Percentiles rank a stretch among this genome's conserved stretches.
phyloP scores from a whole-genome alignment of 2,888 invertebrate genomes.

The Pyrocoelia pectoralis region DNA sequence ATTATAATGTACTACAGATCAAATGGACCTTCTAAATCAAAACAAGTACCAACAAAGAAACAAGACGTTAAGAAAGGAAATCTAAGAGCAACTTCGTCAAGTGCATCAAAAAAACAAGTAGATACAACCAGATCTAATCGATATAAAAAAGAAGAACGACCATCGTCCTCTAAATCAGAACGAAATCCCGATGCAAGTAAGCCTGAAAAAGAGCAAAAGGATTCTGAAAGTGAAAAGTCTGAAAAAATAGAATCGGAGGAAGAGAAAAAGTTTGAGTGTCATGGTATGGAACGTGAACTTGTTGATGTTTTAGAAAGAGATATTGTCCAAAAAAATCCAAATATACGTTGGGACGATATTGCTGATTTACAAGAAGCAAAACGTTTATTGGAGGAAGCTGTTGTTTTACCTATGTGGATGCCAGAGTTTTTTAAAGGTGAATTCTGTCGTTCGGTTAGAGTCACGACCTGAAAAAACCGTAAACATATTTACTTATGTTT shows the following conservation, averaged over 20 bases:
- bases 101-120: constrained; percentile 47
- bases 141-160: constrained; percentile 54
- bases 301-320: constrained; percentile 92
- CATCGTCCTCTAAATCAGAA: constrained; percentile 55
- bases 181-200: constrained; percentile 56
- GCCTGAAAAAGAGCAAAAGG: constrained; percentile 63
- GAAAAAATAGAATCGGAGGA: constrained; percentile 65
- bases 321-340: constrained; percentile 96
- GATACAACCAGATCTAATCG: constrained; percentile 46
- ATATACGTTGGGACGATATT: constrained; percentile 94
- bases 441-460: no score
- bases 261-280: constrained; percentile 85
- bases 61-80: constrained; percentile 54
- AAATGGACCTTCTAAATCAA: constrained; percentile 50
- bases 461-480: no score
- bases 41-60: constrained; percentile 47
- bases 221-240: constrained; percentile 70
- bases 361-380: constrained; percentile 91
- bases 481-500: no score
- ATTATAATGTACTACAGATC: constrained; percentile 33
- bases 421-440: constrained; percentile 95
- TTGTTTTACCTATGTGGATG: constrained; percentile 97
- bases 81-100: constrained; percentile 56
- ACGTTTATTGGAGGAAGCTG: constrained; percentile 92
- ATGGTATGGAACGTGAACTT: constrained; percentile 86